Conservation (phyloP, 2,113 vertebrate genomes). For the Dipodomys spectabilis region DNA sequence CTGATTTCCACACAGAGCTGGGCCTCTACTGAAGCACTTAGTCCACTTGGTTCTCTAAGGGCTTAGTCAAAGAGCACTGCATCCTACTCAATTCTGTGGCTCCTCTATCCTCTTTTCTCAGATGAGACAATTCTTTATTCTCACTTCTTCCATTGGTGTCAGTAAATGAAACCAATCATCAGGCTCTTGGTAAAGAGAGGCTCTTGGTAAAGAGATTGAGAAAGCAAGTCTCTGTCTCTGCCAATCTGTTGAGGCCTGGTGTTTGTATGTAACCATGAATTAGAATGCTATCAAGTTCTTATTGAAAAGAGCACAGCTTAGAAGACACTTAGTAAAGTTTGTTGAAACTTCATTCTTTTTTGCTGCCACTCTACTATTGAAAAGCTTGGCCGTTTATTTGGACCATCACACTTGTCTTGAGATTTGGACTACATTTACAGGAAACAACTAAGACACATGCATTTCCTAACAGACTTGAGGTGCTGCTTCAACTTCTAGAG, state of each 20-base stretch:
- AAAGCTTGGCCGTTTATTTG: neutral
- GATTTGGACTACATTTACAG: neutral
- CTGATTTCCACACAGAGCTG: neutral
- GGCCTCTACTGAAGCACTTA: neutral
- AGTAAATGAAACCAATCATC: neutral
- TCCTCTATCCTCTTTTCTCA: neutral
- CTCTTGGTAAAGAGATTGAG: neutral
- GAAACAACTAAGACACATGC: neutral
- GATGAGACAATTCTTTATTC: neutral
- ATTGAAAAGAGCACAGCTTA: neutral
- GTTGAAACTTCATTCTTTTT: neutral
- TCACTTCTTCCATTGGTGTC: neutral
- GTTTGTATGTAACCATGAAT: neutral
- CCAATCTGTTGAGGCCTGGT: neutral
- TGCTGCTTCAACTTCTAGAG: neutral
- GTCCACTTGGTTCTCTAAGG: neutral
- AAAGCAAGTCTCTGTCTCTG: neutral
- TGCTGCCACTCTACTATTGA: neutral
- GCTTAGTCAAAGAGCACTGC: neutral
- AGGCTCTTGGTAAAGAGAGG: neutral
- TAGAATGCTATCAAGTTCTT: neutral
- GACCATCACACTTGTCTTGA: neutral
- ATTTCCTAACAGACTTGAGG: neutral
- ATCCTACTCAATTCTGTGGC: no score
- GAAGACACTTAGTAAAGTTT: neutral